A percentile compares a stretch with the other conserved stretches of the same genome.
Conservation (phyloP, 2,113 vertebrate species). For the Percina caprodes region DNA sequence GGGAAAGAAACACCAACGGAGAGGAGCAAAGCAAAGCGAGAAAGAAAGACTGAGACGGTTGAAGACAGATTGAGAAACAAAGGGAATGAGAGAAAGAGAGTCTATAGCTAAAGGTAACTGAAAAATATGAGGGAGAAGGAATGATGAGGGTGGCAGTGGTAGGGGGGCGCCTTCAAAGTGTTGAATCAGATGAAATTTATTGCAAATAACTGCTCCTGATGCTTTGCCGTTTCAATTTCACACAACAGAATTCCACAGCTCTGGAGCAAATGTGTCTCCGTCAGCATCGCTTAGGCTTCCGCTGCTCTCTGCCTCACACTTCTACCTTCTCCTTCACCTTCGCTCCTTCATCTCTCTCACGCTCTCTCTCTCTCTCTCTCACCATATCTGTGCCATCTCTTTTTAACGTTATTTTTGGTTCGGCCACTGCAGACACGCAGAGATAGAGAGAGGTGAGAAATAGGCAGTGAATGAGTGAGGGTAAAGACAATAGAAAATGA, state of each 20-base stretch:
- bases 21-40: conserved; percentile 19
- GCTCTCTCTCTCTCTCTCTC: conserved; percentile 15
- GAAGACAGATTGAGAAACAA: conserved; percentile 16
- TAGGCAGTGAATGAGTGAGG: conserved; percentile 13
- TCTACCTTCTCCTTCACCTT: conserved; percentile 50
- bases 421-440: conserved; percentile 23
- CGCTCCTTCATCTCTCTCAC: conserved; percentile 15
- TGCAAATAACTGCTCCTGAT: conserved; percentile 84
- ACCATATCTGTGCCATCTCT: conserved; percentile 38
- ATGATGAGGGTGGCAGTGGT: not conserved
- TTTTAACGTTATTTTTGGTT: conserved; percentile 62
- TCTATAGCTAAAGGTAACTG: conserved; percentile 17
- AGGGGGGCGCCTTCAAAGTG: conserved; percentile 53
- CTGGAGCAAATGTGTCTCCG: conserved; percentile 83
- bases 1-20: conserved; percentile 20
- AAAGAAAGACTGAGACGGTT: conserved; percentile 19
- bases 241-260: conserved; percentile 84
- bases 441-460: conserved; percentile 43
- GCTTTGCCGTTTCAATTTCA: conserved; percentile 84
- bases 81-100: not conserved
- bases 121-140: conserved; percentile 10
- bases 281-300: conserved; percentile 79
- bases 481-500: conserved; percentile 12
- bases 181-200: conserved; percentile 80
- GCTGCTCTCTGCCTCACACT: conserved; percentile 63